Evolutionary conservation across 2,888 invertebrate genomes (phyloP).

Genomic region (Pseudococcus longispinus): DNA sequence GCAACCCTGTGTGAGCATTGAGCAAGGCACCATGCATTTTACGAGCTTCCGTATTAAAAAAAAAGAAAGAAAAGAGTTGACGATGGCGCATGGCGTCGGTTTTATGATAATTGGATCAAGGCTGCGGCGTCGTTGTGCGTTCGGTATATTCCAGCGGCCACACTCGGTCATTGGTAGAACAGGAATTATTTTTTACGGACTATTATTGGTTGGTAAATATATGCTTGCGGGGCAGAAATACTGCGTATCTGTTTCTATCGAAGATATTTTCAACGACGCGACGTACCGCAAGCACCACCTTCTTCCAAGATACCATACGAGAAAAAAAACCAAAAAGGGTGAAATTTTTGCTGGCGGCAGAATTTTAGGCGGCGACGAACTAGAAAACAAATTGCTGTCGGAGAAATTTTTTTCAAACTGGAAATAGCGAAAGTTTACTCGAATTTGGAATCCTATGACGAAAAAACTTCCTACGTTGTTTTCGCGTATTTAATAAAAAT

Average conservation of each 20-base stretch:
- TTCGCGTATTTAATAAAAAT: neutral
- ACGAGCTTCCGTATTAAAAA: neutral
- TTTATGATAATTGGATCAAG: slow-evolving; percentile 5
- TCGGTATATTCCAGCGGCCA: neutral
- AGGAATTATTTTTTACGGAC: neutral
- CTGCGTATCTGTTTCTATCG: neutral
- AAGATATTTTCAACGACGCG: neutral
- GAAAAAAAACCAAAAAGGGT: neutral
- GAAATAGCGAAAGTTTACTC: slow-evolving; percentile 9
- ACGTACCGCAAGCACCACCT: neutral
- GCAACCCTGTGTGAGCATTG: neutral
- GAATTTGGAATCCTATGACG: neutral
- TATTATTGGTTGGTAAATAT: neutral
- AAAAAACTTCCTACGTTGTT: neutral
- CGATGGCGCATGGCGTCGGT: neutral
- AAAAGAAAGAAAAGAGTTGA: neutral
- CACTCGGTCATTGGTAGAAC: neutral
- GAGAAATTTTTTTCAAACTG: neutral
- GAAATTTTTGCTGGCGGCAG: neutral
- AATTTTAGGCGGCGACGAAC: neutral
- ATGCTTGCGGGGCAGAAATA: neutral
- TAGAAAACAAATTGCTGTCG: neutral
- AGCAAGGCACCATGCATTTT: slow-evolving; percentile 3
- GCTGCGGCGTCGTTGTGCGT: neutral
- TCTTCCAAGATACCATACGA: neutral